These are phyloP conservation scores for Octomys mimax DNA, from an alignment of 2,797 vertebrate genomes.

Conservation along the genomic window DNA sequence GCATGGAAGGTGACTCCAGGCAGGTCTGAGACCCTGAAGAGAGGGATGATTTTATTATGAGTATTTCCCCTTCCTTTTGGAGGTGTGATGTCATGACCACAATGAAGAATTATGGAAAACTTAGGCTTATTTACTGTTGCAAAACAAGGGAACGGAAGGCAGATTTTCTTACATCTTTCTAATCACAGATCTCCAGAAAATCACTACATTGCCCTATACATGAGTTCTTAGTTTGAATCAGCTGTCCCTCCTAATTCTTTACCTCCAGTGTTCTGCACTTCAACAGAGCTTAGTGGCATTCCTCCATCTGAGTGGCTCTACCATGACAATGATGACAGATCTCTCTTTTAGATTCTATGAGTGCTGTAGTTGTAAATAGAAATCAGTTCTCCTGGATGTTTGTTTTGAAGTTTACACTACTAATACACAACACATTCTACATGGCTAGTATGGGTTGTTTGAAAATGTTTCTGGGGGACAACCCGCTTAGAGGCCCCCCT, in stretches of 20 bases:
- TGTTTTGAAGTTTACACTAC: neutral
- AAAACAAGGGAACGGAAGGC: neutral
- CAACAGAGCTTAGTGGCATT: neutral
- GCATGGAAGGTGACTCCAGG: neutral
- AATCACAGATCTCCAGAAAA: neutral
- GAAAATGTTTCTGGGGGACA: neutral
- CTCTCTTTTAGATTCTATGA: conserved; percentile 61
- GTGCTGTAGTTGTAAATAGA: conserved; percentile 45
- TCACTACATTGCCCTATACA: neutral
- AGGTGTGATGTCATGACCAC: neutral
- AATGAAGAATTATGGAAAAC: neutral
- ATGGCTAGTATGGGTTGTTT: neutral
- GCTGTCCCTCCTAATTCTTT: neutral
- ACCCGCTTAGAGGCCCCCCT: too few species aligned
- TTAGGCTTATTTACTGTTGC: neutral
- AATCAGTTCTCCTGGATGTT: neutral
- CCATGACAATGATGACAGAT: neutral
- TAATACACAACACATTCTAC: neutral
- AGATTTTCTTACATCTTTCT: neutral
- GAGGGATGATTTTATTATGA: neutral
- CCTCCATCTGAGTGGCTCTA: neutral
- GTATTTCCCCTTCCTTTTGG: neutral
- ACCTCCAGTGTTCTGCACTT: neutral
- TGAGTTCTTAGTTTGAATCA: neutral
- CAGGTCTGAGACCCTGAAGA: neutral